Evolutionary conservation across 1,140 invertebrate species (phyloP), one percentile per base, ranked within the genome.

Genomic region (Drosophila kurseongensis): DNA sequence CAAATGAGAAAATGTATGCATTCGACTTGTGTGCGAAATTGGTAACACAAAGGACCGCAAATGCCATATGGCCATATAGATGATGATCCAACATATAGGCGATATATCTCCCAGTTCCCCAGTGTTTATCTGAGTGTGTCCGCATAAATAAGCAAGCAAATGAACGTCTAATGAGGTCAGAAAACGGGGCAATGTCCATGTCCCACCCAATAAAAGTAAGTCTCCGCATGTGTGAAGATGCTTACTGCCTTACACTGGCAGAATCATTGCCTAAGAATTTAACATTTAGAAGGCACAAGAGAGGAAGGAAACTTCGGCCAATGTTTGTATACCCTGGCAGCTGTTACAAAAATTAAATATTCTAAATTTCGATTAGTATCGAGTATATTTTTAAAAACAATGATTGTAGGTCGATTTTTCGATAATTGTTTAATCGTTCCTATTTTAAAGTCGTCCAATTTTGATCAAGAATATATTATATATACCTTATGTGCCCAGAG

Each of bases 131-230:
- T 45, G 23, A 63, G 61, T 79, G 68, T 54, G 63, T 50, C 40
- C 66, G 83, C 83, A 86, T 86, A 86, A 88, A 83, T 79, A 83
- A 66, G 65, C 55, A 61, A 68, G 75, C 69, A 88, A 86, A 88
- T 82, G 82, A 76, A 79, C 63, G 52, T 63, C 85, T 88, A 89
- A 88, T 88, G 84, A 88, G 83, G 83, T 88, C 83, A 89, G 48
- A 76, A 48, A 42, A 81, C 66, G 65, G 71, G 75, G 51, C 80
- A 69, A 59, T 60, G 52, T 42, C 35, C 73, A 58, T 52, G 73
- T 75, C 51, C 68, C 62, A 59, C 16, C 62, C 62, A 76, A 75
- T 78, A 75, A 80, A 52, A 61, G 75, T 58, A 58, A 75, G 75
- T 79, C 47, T 14, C 18, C 23, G 38, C 60, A 52, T 75, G 78